Evolutionary conservation across 2,797 vertebrate species (phyloP).

Genomic region (Mus spretus): DNA sequence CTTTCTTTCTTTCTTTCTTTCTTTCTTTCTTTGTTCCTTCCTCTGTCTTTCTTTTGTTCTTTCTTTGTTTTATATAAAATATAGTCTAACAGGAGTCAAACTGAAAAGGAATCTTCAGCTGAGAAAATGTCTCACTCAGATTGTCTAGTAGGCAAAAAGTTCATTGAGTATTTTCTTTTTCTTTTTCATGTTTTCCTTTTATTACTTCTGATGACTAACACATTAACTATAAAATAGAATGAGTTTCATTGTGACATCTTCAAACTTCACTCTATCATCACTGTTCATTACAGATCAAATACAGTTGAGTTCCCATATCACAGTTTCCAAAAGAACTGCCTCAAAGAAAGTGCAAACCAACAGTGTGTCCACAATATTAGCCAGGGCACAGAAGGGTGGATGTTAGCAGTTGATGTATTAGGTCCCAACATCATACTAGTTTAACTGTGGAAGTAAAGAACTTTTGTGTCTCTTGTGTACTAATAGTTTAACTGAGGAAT

Average conservation of each 20-base stretch:
- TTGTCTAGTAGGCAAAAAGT: too few relatives aligned
- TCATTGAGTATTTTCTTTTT: too few relatives aligned
- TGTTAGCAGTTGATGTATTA: background rate
- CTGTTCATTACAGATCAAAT: background rate
- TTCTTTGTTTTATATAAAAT: too few relatives aligned
- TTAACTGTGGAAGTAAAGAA: background rate
- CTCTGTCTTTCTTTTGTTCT: background rate
- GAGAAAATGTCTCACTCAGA: too few relatives aligned
- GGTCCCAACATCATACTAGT: constrained; percentile 19
- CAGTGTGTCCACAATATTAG: background rate
- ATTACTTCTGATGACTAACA: background rate
- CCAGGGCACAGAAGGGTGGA: background rate
- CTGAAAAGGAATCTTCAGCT: too few relatives aligned
- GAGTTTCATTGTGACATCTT: background rate
- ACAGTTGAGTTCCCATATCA: background rate
- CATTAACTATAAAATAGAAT: background rate
- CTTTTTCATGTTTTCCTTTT: background rate
- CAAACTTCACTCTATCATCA: background rate
- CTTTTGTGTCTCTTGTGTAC: background rate
- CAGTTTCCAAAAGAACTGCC: background rate
- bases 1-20: too few relatives aligned
- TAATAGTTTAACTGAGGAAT: background rate
- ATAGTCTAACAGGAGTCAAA: too few relatives aligned
- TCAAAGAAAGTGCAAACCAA: background rate
- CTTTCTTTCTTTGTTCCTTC: too few relatives aligned